Percentiles rank a stretch among this genome's conserved stretches.
Conservation (phyloP, 1,140 invertebrate genomes). For the Hydropsyche tenuis region DNA sequence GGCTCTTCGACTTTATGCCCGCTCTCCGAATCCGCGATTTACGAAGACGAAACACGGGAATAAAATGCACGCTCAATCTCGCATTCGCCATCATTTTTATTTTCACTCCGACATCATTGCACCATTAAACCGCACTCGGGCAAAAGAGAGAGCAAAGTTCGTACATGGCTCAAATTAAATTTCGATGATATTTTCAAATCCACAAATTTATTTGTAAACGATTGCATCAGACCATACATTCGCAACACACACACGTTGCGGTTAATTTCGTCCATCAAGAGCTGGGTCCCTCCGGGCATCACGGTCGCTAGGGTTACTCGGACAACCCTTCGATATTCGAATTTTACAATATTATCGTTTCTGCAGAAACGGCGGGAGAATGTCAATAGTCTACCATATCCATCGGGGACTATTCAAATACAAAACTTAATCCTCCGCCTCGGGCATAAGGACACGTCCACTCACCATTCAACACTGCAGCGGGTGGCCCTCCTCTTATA, state of each 20-base stretch:
- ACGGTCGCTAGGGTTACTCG: constrained; percentile 8
- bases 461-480: constrained; percentile 16
- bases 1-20: constrained; percentile 18
- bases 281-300: too few species aligned
- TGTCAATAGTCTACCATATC: constrained; percentile 42
- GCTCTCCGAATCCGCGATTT: not conserved
- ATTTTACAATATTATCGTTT: constrained; percentile 46
- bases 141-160: too few species aligned
- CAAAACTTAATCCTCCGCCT: constrained; percentile 43
- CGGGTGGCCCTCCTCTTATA: constrained; percentile 16
- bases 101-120: too few species aligned
- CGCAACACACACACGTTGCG: too few species aligned
- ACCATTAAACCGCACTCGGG: too few species aligned
- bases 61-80: not conserved
- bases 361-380: constrained; percentile 30
- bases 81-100: too few species aligned
- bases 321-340: constrained; percentile 41
- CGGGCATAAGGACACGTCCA: constrained; percentile 42
- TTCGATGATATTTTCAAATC: too few species aligned
- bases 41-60: not conserved
- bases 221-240: too few species aligned
- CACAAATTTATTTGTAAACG: too few species aligned
- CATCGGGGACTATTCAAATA: constrained; percentile 48
- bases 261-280: too few species aligned
- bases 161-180: too few species aligned